Conservation (phyloP, 2,888 invertebrate species). For the Incurvaria masculella region DNA sequence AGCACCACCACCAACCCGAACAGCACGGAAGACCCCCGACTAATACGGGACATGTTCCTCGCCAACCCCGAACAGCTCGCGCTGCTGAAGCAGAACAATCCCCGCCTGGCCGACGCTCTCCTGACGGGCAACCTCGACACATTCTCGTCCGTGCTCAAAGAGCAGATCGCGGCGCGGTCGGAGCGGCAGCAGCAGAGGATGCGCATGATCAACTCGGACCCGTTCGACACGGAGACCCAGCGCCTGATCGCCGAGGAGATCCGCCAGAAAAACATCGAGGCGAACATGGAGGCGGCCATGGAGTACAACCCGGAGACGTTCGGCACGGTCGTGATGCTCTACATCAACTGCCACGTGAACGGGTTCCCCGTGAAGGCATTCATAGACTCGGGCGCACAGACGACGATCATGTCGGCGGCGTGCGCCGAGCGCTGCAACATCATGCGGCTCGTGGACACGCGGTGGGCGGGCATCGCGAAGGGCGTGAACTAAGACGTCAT, state of each 20-base stretch:
- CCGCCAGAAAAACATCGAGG: slow-evolving; percentile 92
- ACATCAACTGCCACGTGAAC: slow-evolving; percentile 96
- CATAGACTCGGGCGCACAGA: slow-evolving; percentile 97
- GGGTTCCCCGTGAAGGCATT: slow-evolving; percentile 97
- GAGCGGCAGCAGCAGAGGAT: slow-evolving; percentile 81
- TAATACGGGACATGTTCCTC: slow-evolving; percentile 82
- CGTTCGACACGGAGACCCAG: slow-evolving; percentile 95
- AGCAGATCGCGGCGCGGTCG: slow-evolving; percentile 78
- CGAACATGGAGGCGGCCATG: slow-evolving; percentile 98
- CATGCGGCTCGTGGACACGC: slow-evolving; percentile 83
- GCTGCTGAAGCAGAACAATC: slow-evolving; percentile 89
- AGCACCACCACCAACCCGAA: slow-evolving; percentile 31
- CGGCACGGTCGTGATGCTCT: slow-evolving; percentile 96
- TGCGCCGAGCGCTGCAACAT: slow-evolving; percentile 95
- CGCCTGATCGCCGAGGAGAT: slow-evolving; percentile 95
- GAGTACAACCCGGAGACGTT: slow-evolving; percentile 98
- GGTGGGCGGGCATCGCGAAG: slow-evolving; percentile 95
- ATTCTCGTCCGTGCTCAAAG: slow-evolving; percentile 61
- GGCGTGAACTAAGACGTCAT: too few species aligned
- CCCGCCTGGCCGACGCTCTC: slow-evolving; percentile 86
- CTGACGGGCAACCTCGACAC: slow-evolving; percentile 78
- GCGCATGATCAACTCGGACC: slow-evolving; percentile 88
- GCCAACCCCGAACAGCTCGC: slow-evolving; percentile 90
- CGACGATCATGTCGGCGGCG: slow-evolving; percentile 96
- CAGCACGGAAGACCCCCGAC: slow-evolving; percentile 71